Evolutionary conservation across 2,113 vertebrate genomes (phyloP).

Genomic region (Hylia prasina): DNA sequence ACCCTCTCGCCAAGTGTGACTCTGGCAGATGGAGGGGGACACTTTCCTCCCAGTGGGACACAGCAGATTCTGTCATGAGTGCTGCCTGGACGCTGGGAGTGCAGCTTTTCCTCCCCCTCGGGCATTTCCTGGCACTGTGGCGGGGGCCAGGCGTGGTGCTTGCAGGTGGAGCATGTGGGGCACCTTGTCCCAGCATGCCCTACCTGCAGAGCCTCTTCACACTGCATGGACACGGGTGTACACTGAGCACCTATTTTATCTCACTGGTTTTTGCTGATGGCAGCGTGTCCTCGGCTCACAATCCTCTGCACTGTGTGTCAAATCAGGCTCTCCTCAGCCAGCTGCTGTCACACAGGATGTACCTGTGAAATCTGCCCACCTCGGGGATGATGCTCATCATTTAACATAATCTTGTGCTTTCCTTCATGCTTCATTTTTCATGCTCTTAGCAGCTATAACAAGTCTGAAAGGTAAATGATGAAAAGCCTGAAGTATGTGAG

Average conservation of each 20-base stretch:
- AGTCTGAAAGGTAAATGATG: background rate
- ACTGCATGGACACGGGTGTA: rapidly evolving
- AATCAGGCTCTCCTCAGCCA: background rate
- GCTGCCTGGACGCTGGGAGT: background rate
- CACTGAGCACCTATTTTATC: background rate
- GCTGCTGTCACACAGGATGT: background rate
- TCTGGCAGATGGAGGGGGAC: background rate
- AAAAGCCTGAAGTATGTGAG: background rate
- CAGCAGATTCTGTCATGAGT: background rate
- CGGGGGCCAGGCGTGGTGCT: background rate
- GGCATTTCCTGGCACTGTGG: rapidly evolving
- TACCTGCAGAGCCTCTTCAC: background rate
- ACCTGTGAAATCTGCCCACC: background rate
- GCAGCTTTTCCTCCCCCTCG: background rate
- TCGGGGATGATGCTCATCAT: background rate
- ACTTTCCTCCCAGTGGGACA: background rate
- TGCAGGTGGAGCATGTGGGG: background rate
- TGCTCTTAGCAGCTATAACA: background rate
- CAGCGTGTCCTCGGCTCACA: background rate
- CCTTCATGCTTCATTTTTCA: background rate
- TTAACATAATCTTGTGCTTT: background rate
- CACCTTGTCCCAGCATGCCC: rapidly evolving
- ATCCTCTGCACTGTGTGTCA: background rate
- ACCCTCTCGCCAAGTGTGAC: background rate
- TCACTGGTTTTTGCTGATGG: background rate